Evolutionary conservation across 2,797 vertebrate genomes (phyloP), one percentile per base, ranked within the genome.

Genomic region (Cichlasoma orientale): DNA sequence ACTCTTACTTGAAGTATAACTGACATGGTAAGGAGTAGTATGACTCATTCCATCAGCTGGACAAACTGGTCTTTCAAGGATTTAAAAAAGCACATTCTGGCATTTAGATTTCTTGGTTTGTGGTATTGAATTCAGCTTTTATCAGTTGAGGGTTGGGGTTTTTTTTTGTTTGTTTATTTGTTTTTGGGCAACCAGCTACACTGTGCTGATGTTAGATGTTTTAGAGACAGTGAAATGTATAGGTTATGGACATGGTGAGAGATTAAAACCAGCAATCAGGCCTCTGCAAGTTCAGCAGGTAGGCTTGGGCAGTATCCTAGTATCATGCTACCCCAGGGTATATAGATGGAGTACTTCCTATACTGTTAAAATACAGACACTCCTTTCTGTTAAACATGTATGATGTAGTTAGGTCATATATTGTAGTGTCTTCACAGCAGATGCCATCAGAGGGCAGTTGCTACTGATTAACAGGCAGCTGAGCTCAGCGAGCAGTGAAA

Each of bases 1-100:
- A 78, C 72, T 79, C 47, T 83, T 83, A 87, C 79, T 84, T 89
- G 63, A 83, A 63, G 44, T 61, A 33, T n/a, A 68, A 71, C 78
- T 41, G 56, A 57, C 27, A 27, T 50, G 6, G 63, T 56, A 16
- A 68, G 11, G 33, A 27, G 27, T 52, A 19, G 10, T 13, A 4
- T 1, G 4, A 76, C 33, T 66, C 77, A 76, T 84, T 83, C 66
- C 68, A 78, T 68, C 56, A 41, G 29, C 63, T 77, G 50, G 54
- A 74, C 70, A 23, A 89, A 83, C 79, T 54, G 21, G 78, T 79
- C 1, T 80, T 74, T 78, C 23, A 21, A 54, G 36, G n/a, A 27
- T 31, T 18, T 44, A 9, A 10, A 41, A 4, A 74, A 74, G 29
- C 25, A n/a, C 1, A 18, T 50, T 1, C 7, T 47, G 44, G 44